A percentile compares a stretch with the other conserved stretches of the same genome.
Conservation (phyloP, 2,888 invertebrate species). For the Falcaria lacertinaria region DNA sequence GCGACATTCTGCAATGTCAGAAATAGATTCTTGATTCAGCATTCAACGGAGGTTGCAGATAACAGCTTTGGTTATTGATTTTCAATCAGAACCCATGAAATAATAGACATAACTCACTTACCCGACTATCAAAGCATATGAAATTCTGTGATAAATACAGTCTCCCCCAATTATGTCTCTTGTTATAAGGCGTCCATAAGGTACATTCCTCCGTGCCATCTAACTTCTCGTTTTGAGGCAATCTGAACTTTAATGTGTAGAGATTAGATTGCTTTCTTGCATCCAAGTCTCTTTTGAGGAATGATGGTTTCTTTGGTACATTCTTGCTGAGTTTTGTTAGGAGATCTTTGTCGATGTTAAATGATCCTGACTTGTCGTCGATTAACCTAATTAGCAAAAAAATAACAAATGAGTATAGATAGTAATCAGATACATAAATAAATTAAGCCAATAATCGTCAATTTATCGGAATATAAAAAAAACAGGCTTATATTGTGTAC, state of each 20-base stretch:
- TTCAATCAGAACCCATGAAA: too few species aligned
- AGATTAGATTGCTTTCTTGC: conserved; percentile 96
- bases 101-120: too few species aligned
- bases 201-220: conserved; percentile 96
- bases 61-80: too few species aligned
- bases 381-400: conserved; percentile 85
- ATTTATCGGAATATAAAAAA: too few species aligned
- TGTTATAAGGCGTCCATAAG: conserved; percentile 97
- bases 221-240: conserved; percentile 94
- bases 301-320: conserved; percentile 93
- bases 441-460: too few species aligned
- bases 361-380: conserved; percentile 92
- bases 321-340: conserved; percentile 92
- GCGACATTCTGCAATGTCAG: too few species aligned
- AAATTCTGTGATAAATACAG: conserved; percentile 96
- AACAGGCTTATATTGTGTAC: too few species aligned
- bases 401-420: too few species aligned
- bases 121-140: conserved; percentile 97
- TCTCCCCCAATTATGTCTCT: conserved; percentile 91
- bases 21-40: too few species aligned
- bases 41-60: too few species aligned
- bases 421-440: too few species aligned
- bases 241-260: conserved; percentile 89
- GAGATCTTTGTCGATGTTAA: conserved; percentile 92
- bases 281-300: conserved; percentile 96